phyloP scores from a whole-genome alignment of 2,797 vertebrate genomes.

The Neosilurus mollespiculum region DNA sequence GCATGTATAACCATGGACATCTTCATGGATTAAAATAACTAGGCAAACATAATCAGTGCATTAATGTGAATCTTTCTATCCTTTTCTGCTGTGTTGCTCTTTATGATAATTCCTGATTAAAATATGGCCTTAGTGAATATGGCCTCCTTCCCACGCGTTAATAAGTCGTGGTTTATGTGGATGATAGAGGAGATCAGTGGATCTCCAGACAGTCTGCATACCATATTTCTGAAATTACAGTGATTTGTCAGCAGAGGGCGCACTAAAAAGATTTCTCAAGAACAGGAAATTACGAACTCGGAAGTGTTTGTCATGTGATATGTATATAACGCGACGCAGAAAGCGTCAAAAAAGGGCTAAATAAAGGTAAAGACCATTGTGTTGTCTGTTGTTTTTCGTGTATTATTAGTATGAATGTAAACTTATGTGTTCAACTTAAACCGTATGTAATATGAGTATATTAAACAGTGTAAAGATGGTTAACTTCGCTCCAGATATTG shows the following conservation, averaged over 20 bases:
- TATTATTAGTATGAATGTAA: not conserved
- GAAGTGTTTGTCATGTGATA: conserved; percentile 65
- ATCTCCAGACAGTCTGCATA: no score
- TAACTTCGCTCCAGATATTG: not conserved
- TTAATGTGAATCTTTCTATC: not conserved
- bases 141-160: no score
- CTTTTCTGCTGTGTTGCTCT: not conserved
- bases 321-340: conserved; percentile 38
- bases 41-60: not conserved
- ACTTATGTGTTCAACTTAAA: not conserved
- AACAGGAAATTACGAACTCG: conserved; percentile 47
- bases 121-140: not conserved
- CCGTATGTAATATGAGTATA: not conserved
- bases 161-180: no score
- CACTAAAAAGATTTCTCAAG: not conserved
- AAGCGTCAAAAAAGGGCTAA: not conserved
- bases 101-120: not conserved
- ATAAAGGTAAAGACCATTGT: conserved; percentile 28
- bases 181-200: no score
- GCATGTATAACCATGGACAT: not conserved
- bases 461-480: not conserved
- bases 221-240: not conserved
- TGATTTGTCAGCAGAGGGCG: conserved; percentile 28
- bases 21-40: not conserved
- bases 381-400: not conserved